Percentiles rank a stretch among this genome's conserved stretches.
These are phyloP conservation scores for Cataglyphis hispanica DNA, from an alignment of 1,140 invertebrate genomes.

Conservation along the genomic window DNA sequence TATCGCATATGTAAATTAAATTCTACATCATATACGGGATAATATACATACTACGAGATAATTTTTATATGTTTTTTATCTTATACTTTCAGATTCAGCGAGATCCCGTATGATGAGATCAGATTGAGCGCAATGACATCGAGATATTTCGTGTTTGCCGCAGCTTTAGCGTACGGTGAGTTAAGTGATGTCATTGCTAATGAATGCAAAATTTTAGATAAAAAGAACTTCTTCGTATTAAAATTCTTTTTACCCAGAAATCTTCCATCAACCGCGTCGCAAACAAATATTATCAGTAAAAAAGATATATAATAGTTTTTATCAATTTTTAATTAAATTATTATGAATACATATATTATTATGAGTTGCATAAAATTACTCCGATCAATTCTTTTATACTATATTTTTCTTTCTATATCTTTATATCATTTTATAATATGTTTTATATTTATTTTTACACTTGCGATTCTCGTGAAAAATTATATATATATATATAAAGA, in stretches of 20 bases:
- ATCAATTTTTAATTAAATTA: neutral
- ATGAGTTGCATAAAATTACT: neutral
- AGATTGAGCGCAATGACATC: conserved; percentile 77
- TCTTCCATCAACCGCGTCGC: neutral
- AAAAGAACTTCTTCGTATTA: neutral
- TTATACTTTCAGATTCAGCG: conserved; percentile 77
- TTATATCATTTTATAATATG: neutral
- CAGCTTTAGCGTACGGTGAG: conserved; percentile 77
- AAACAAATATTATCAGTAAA: neutral
- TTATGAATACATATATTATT: neutral
- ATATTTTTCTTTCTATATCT: neutral
- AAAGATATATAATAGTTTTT: neutral
- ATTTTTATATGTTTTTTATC: conserved; percentile 41
- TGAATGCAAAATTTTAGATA: conserved; percentile 23
- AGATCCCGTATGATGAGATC: conserved; percentile 79
- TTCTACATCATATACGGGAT: neutral
- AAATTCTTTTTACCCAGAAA: neutral
- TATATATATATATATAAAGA: neutral
- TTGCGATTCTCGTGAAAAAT: neutral
- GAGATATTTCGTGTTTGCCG: conserved; percentile 76
- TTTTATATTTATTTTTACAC: neutral
- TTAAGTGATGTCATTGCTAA: conserved; percentile 32
- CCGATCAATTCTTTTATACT: neutral
- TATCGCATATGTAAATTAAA: neutral
- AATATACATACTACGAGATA: neutral